phyloP scores from a whole-genome alignment of 2,797 vertebrate species.

The Girardinus metallicus region DNA sequence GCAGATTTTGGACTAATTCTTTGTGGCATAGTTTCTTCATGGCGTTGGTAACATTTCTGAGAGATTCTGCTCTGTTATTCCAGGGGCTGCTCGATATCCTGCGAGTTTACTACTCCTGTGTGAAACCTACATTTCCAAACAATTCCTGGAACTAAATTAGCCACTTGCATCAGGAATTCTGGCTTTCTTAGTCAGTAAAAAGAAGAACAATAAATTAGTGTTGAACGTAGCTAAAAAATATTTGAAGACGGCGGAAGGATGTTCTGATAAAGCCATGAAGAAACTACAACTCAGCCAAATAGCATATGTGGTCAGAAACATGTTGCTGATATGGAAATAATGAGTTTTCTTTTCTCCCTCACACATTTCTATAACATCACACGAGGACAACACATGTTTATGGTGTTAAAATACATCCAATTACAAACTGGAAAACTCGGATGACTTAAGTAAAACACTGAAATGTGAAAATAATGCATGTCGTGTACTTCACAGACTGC shows the following conservation, averaged over 20 bases:
- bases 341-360: neutral
- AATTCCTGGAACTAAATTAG: neutral
- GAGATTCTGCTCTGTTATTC: neutral
- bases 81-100: neutral
- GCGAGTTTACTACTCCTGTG: neutral
- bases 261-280: neutral
- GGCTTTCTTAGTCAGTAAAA: neutral
- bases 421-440: neutral
- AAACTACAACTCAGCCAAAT: neutral
- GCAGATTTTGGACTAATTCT: neutral
- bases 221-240: neutral
- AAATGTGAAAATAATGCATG: constrained; percentile 49
- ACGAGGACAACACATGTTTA: neutral
- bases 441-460: neutral
- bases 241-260: neutral
- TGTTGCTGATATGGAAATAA: neutral
- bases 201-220: too few species aligned
- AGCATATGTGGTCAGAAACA: neutral
- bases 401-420: neutral
- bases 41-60: neutral
- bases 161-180: neutral
- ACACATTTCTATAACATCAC: neutral
- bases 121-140: neutral
- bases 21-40: neutral
- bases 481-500: constrained; percentile 47